phyloP scores from a whole-genome alignment of 2,797 vertebrate species.

The Myripristis jacobus region DNA sequence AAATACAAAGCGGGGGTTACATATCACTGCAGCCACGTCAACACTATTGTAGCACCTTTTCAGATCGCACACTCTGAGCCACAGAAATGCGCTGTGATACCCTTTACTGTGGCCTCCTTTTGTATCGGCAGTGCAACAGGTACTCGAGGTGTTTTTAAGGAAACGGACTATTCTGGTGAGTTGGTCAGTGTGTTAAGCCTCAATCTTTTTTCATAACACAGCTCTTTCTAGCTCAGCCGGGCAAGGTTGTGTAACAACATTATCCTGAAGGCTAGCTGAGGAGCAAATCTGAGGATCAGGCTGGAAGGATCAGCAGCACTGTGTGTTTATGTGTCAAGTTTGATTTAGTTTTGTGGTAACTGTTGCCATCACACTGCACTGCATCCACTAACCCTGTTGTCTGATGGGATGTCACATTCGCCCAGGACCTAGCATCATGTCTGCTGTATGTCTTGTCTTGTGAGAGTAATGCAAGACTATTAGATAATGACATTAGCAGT shows the following conservation, averaged over 20 bases:
- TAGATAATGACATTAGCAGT: constrained; percentile 50
- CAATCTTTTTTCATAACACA: constrained; percentile 40
- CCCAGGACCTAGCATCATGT: constrained; percentile 17
- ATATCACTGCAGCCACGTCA: constrained; percentile 8
- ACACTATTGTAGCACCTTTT: constrained; percentile 18
- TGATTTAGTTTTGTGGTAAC: constrained; percentile 61
- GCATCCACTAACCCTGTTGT: constrained; percentile 18
- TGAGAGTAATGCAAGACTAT: constrained; percentile 36
- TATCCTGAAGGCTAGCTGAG: constrained; percentile 65
- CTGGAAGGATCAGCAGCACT: constrained; percentile 69
- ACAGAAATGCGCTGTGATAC: too few relatives aligned
- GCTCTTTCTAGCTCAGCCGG: constrained; percentile 31
- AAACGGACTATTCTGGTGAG: not conserved
- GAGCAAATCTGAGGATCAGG: constrained; percentile 76
- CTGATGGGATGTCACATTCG: constrained; percentile 41
- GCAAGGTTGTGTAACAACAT: constrained; percentile 70
- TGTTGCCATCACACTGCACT: constrained; percentile 26
- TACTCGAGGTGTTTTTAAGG: constrained; percentile 10
- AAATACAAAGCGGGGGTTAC: constrained; percentile 42
- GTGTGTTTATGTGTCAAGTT: constrained; percentile 67
- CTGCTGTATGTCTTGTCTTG: constrained; percentile 37
- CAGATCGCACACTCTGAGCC: too few relatives aligned
- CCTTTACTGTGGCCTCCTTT: constrained; percentile 17
- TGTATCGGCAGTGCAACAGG: constrained; percentile 17
- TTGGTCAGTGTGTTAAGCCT: constrained; percentile 43